Evolutionary conservation across 2,113 vertebrate genomes (phyloP), one percentile per base, ranked within the genome.

Genomic region (Gobius niger): DNA sequence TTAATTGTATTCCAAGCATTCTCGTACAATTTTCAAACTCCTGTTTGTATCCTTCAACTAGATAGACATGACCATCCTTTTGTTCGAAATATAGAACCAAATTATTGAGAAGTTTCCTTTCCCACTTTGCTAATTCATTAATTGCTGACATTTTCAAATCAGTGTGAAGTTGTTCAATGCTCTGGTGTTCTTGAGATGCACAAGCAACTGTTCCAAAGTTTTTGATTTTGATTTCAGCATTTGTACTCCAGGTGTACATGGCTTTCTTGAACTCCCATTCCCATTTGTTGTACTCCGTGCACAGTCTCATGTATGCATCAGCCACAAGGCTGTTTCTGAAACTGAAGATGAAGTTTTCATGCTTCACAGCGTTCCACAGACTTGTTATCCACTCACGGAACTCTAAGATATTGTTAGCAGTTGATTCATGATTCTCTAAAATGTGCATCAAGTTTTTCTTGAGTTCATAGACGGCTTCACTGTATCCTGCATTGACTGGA

Each of bases 281-380:
- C 87, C 87, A 89, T 44, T 81, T 78, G 53, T 81, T 69, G 42
- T 62, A 82, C 47, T 89, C 68, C 6, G 76, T 50, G 47, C 78
- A 88, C 5, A 90, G 70, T 47, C 61, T 76, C 70, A 82, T 86
- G 70, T 89, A 88, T 4, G 86, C 86, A 63, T 88, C 77, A 34
- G 84, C 81, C 42, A 85, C 88, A 24, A 88, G 60, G 18, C 82
- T 85, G 10, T 90, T 90, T 41, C 85, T 83, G 60, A 90, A 90
- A 42, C 79, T 90, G 60, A 90, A 90, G 18, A 90, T 88, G 66
- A 90, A 87, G 47, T 90, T 85, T 67, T 90, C 85, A 73, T 82
- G 76, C 49, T 86, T 90, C 9, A 88, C 86, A 41, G 86, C 77
- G 65, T 77, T 84, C 84, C 88, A 88, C 7, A 89, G 64, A 44